Percentiles rank a stretch among this genome's conserved stretches.
Conservation (phyloP, 2,888 invertebrate species). For the Tholera decimalis region DNA sequence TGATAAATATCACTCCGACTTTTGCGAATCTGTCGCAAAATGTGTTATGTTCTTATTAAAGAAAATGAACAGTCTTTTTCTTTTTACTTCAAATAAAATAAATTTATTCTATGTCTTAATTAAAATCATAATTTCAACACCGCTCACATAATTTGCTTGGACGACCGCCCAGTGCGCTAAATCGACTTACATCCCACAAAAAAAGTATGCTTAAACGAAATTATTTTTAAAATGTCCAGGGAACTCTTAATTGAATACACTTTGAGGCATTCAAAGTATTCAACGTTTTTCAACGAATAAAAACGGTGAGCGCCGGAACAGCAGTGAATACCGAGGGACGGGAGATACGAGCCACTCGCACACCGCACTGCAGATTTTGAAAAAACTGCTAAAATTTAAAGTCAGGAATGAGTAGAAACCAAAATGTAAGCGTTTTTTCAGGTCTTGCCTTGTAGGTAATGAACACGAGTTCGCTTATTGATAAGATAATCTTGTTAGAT, state of each 20-base stretch:
- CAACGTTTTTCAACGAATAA: slow-evolving; percentile 51
- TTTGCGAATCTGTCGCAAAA: slow-evolving; percentile 14
- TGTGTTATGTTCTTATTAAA: slow-evolving; percentile 4
- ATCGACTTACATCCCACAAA: slow-evolving; percentile 25
- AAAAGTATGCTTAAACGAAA: slow-evolving; percentile 46
- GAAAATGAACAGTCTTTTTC: neutral
- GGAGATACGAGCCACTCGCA: slow-evolving; percentile 38
- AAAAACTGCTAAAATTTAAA: slow-evolving; percentile 23
- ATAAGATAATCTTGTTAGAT: no score
- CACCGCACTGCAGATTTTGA: slow-evolving; percentile 52
- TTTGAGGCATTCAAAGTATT: slow-evolving; percentile 61
- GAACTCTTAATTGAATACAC: slow-evolving; percentile 63
- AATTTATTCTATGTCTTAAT: slow-evolving; percentile 8
- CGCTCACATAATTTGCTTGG: slow-evolving; percentile 32
- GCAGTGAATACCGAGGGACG: slow-evolving; percentile 34
- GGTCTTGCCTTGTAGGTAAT: neutral
- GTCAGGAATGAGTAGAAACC: neutral
- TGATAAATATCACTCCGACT: neutral
- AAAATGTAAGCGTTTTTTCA: neutral
- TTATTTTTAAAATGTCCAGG: slow-evolving; percentile 56
- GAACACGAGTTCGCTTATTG: neutral
- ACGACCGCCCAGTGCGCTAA: slow-evolving; percentile 21
- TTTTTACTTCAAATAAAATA: slow-evolving; percentile 8
- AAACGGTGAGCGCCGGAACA: slow-evolving; percentile 42
- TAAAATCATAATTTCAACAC: slow-evolving; percentile 45